Conservation (phyloP, 2,797 vertebrate genomes). For the Paratrypauchen microcephalus region DNA sequence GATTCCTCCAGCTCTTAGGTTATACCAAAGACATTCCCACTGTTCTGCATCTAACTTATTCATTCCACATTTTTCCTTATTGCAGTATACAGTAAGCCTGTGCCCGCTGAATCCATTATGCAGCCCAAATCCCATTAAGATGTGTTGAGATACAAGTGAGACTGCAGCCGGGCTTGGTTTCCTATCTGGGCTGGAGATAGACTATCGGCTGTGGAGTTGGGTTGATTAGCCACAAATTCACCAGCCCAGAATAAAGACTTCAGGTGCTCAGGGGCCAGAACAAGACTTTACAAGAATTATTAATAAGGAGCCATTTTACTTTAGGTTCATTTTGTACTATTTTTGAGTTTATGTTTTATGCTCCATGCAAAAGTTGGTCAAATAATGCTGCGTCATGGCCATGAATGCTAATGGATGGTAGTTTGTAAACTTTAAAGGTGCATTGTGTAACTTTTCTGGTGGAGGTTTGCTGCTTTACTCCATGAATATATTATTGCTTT, state of each 20-base stretch:
- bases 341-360: neutral
- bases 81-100: slow-evolving; percentile 42
- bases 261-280: slow-evolving; percentile 13
- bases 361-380: slow-evolving; percentile 50
- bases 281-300: neutral
- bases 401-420: neutral
- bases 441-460: too few relatives aligned
- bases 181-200: slow-evolving; percentile 48
- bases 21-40: slow-evolving; percentile 11
- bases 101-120: slow-evolving; percentile 54
- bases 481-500: too few relatives aligned
- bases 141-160: slow-evolving; percentile 58
- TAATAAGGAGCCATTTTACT: neutral
- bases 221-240: slow-evolving; percentile 47
- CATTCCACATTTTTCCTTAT: slow-evolving; percentile 37
- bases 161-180: slow-evolving; percentile 48
- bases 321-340: neutral
- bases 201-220: slow-evolving; percentile 40
- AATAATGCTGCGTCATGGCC: slow-evolving; percentile 54
- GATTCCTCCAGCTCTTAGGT: neutral
- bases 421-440: neutral
- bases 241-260: slow-evolving; percentile 32
- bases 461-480: too few relatives aligned
- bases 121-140: slow-evolving; percentile 66
- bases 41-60: slow-evolving; percentile 46